Evolutionary conservation across 2,113 vertebrate species (phyloP), one percentile per base, ranked within the genome.

Genomic region (Mixornis gularis): DNA sequence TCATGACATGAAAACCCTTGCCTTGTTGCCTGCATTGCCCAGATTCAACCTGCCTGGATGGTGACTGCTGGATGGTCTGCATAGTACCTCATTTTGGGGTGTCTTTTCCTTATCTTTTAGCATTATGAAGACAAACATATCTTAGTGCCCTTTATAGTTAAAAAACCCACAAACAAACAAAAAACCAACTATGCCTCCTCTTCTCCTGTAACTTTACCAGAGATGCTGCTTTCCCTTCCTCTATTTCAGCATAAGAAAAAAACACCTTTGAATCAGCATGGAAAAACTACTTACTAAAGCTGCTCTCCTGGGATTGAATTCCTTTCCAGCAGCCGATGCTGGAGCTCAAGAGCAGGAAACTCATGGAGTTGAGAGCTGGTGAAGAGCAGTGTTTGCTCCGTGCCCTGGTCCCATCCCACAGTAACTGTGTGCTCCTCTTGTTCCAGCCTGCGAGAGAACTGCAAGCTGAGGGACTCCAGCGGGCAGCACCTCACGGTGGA

Each of bases 381-480:
- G 13, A 27, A 78, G 10, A 62, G 38, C 53, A 40, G 44, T 0
- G 24, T 48, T 51, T 21, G 27, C 36, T 69, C 13, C 2, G 0
- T 0, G 1, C 41, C 3, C 14, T 7, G 34, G 32, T 46, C 18
- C 41, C 11, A 7, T 26, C 29, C 26, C 0, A 2, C 43, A 36
- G 46, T 93, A 48, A 86, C 69, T 7, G 12, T 17, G 10, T 60
- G 2, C 60, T 89, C 32, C 74, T 68, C 15, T 87, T 16, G 68
- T 96, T 97, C 29, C 96, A 99, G 98, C 95, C 98, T 98, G 66
- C 94, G 98, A 56, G 98, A 98, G 80, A 99, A 98, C 89, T 73
- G 94, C 94, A 98, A 96, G 87, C 96, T 97, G 90, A 93, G 88
- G 77, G 97, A 96, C 40, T 93, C 94, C 6, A 93, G 96, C 5